phyloP scores from a whole-genome alignment of 1,140 invertebrate species.

The Caenorhabditis briggsae region DNA sequence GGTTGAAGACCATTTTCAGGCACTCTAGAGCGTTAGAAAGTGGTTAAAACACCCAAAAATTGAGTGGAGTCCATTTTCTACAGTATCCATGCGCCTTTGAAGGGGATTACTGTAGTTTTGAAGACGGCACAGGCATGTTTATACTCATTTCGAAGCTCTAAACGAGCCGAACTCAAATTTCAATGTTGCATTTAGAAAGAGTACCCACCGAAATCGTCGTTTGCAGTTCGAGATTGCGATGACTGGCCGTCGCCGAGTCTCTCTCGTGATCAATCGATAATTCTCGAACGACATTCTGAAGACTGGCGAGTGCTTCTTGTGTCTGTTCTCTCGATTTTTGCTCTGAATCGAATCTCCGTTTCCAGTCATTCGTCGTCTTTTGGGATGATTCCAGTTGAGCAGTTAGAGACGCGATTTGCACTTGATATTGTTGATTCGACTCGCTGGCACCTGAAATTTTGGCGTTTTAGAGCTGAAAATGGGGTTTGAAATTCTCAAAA shows the following conservation, averaged over 20 bases:
- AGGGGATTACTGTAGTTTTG: too few relatives aligned
- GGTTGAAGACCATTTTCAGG: too few relatives aligned
- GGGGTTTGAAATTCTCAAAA: too few relatives aligned
- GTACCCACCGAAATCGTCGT: slow-evolving; percentile 8
- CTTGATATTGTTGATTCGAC: slow-evolving; percentile 29
- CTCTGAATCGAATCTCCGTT: slow-evolving; percentile 17
- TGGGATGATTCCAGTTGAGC: slow-evolving; percentile 52
- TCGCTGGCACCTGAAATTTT: slow-evolving; percentile 48
- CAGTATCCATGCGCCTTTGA: too few relatives aligned
- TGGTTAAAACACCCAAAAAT: too few relatives aligned
- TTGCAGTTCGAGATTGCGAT: slow-evolving; percentile 46
- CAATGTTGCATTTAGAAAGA: too few relatives aligned
- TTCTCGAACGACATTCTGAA: slow-evolving; percentile 61
- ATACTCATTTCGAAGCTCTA: too few relatives aligned
- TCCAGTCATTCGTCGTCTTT: slow-evolving; percentile 11
- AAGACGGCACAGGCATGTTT: too few relatives aligned
- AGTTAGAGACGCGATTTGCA: slow-evolving; percentile 54
- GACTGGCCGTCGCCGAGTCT: slow-evolving; percentile 45
- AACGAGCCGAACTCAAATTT: too few relatives aligned
- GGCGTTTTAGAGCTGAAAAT: neutral
- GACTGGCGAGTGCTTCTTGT: slow-evolving; percentile 55
- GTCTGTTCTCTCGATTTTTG: slow-evolving; percentile 7
- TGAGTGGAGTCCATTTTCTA: too few relatives aligned
- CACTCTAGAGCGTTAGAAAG: too few relatives aligned
- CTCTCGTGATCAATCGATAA: slow-evolving; percentile 64